These are phyloP conservation scores for Drosophila eohydei DNA, from an alignment of 2,888 invertebrate genomes.

Conservation along the genomic window DNA sequence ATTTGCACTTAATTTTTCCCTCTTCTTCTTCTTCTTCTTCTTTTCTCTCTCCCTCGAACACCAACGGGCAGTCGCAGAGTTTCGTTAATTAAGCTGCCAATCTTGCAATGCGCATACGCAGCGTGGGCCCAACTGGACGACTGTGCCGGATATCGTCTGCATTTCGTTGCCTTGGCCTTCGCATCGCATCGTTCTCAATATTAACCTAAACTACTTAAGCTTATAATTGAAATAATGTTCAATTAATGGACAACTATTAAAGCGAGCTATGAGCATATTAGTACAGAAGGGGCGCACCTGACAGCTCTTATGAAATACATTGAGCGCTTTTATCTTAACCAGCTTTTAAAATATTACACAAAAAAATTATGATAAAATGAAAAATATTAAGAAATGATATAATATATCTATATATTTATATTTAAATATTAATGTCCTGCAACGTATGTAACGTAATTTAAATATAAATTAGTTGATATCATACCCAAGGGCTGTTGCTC, in stretches of 20 bases:
- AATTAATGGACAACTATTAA: slow-evolving; percentile 16
- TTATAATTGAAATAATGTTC: slow-evolving; percentile 7
- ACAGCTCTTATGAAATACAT: not conserved
- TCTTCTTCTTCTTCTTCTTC: slow-evolving; percentile 41
- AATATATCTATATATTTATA: no score
- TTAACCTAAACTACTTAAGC: slow-evolving; percentile 13
- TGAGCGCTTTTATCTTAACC: not conserved
- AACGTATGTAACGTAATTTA: no score
- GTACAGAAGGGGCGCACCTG: not conserved
- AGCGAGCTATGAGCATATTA: not conserved
- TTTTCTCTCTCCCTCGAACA: slow-evolving; percentile 30
- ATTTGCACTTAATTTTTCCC: slow-evolving; percentile 79
- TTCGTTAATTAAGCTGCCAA: slow-evolving; percentile 70
- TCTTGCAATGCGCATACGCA: slow-evolving; percentile 66
- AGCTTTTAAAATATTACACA: no score
- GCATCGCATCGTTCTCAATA: slow-evolving; percentile 1
- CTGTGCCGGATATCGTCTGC: not conserved
- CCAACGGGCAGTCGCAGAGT: slow-evolving; percentile 28
- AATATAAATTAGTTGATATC: no score
- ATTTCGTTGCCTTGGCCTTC: not conserved
- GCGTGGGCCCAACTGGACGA: slow-evolving; percentile 51
- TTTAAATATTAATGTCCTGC: no score
- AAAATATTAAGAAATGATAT: no score
- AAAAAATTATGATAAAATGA: no score
- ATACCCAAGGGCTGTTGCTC: no score